phyloP scores from a whole-genome alignment of 37 sponge, comb jelly and placozoan genomes.

The Eunapius fragilis region DNA sequence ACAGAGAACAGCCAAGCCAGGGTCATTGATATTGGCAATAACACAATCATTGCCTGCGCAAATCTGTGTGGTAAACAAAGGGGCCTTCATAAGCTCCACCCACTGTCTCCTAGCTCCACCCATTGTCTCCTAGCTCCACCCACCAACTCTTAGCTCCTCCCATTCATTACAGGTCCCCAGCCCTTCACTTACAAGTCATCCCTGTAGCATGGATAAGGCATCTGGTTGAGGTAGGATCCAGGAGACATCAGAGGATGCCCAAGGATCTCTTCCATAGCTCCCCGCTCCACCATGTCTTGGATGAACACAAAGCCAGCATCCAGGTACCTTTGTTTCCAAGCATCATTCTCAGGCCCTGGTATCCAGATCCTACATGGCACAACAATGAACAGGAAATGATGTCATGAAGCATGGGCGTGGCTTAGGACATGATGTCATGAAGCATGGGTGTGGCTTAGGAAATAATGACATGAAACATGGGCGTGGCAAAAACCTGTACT shows the following conservation, averaged over 20 bases:
- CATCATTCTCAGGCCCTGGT: slow-evolving; percentile 72
- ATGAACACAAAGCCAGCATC: slow-evolving; percentile 65
- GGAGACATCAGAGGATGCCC: slow-evolving; percentile 42
- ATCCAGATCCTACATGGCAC: slow-evolving; percentile 66
- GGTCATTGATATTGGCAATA: slow-evolving; percentile 80
- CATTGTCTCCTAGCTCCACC: not conserved
- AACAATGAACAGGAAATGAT: not conserved
- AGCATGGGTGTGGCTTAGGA: not conserved
- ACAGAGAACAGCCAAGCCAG: slow-evolving; percentile 93
- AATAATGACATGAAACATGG: no score
- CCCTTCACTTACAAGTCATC: slow-evolving; percentile 62
- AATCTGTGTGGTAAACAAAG: slow-evolving; percentile 12
- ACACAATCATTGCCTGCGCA: slow-evolving; percentile 13
- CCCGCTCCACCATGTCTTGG: slow-evolving; percentile 95
- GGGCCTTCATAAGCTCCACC: no score
- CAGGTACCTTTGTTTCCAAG: slow-evolving; percentile 56
- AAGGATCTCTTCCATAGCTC: slow-evolving; percentile 56
- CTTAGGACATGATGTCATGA: not conserved
- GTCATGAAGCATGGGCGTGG: not conserved
- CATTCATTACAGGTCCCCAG: not conserved
- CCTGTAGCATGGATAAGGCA: slow-evolving; percentile 95
- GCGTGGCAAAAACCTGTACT: no score
- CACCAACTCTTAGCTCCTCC: slow-evolving; percentile 10
- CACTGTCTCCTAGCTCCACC: not conserved
- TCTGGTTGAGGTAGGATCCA: slow-evolving; percentile 81